These are phyloP conservation scores for Holothuria glaberrima DNA, from an alignment of 35 echinoderm and acorn worm species.

Conservation along the genomic window DNA sequence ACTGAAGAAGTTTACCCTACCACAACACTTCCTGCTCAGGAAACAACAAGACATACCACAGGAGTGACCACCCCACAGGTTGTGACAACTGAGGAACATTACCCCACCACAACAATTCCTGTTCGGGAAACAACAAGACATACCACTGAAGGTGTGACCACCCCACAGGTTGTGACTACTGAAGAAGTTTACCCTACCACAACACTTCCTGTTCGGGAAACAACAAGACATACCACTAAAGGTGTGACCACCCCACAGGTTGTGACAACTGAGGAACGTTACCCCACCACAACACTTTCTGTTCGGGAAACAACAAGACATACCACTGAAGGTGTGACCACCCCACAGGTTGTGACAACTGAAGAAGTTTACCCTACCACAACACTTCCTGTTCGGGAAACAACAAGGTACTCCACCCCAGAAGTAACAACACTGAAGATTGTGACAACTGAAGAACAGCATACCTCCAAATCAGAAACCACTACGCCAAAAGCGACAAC, in stretches of 20 bases:
- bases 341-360: not conserved
- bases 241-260: not conserved
- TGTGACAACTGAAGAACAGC: not conserved
- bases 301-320: not conserved
- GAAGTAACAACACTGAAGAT: not conserved
- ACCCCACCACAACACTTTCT: not conserved
- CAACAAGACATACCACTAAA: not conserved
- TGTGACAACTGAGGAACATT: not conserved
- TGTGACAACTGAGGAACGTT: not conserved
- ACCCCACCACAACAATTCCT: too few relatives aligned
- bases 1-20: not conserved
- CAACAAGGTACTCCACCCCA: not conserved
- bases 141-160: not conserved
- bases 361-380: not conserved
- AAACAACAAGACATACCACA: not conserved
- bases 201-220: not conserved
- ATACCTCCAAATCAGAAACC: not conserved
- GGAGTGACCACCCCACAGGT: constrained; percentile 6
- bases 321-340: constrained; percentile 18
- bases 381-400: constrained; percentile 9
- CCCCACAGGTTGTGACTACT: constrained; percentile 30
- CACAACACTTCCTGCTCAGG: not conserved
- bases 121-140: too few relatives aligned
- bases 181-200: not conserved
- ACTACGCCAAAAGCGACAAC: constrained; percentile 25